Conservation (phyloP, 1,140 invertebrate genomes). For the Vanessa tameamea region DNA sequence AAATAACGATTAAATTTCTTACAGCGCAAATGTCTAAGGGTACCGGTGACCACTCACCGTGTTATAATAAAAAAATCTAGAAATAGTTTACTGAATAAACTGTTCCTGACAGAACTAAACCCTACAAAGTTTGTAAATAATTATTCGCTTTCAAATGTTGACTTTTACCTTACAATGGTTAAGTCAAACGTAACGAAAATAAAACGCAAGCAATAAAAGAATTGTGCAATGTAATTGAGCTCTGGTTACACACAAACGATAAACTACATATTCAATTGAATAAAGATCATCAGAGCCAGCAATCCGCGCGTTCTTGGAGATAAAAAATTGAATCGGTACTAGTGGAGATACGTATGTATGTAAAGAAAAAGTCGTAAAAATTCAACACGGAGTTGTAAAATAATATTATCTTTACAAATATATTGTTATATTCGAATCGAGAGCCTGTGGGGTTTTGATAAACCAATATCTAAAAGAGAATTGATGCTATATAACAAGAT, state of each 20-base stretch:
- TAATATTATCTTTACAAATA: constrained; percentile 26
- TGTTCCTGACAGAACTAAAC: background rate
- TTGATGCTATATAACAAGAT: too few species aligned
- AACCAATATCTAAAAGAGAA: too few species aligned
- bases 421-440: constrained; percentile 7
- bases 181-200: constrained; percentile 12
- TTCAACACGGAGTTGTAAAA: constrained; percentile 26
- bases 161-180: background rate
- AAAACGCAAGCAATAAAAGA: constrained; percentile 23
- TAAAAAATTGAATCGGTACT: constrained; percentile 31
- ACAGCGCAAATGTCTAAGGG: too few species aligned
- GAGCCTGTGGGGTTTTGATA: background rate
- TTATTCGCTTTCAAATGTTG: background rate
- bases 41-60: too few species aligned
- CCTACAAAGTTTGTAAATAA: background rate
- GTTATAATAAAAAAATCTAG: background rate
- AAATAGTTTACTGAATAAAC: background rate
- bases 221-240: constrained; percentile 22
- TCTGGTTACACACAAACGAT: constrained; percentile 18
- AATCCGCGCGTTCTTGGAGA: constrained; percentile 9
- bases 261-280: constrained; percentile 23
- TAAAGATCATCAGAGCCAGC: constrained; percentile 17
- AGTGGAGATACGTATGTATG: constrained; percentile 20
- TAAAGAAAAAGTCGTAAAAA: constrained; percentile 32
- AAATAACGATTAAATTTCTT: too few species aligned